These are phyloP conservation scores for Adelphocoris suturalis DNA, from an alignment of 2,888 invertebrate genomes.

Conservation along the genomic window DNA sequence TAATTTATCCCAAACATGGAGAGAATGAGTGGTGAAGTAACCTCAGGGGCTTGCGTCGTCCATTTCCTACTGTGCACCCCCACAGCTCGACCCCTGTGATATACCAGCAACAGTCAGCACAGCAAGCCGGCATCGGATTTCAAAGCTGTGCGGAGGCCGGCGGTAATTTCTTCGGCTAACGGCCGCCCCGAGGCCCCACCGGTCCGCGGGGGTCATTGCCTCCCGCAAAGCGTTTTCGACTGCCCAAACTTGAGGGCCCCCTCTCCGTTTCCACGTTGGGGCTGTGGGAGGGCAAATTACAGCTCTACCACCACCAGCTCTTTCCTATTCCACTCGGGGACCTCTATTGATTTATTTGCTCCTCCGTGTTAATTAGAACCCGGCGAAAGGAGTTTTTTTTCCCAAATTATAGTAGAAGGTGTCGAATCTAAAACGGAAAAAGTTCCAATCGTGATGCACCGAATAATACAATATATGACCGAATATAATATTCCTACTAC, in stretches of 20 bases:
- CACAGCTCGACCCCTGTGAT: too few relatives aligned
- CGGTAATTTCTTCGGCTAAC: not conserved
- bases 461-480: too few relatives aligned
- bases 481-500: too few relatives aligned
- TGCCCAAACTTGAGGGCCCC: not conserved
- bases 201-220: slow-evolving; percentile 1
- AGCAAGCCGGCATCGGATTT: too few relatives aligned
- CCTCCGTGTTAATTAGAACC: not conserved
- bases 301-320: not conserved
- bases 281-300: not conserved
- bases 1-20: too few relatives aligned
- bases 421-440: too few relatives aligned
- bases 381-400: not conserved
- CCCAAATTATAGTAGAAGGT: too few relatives aligned
- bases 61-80: too few relatives aligned
- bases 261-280: not conserved
- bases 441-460: too few relatives aligned
- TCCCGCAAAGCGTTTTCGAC: not conserved
- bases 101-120: too few relatives aligned
- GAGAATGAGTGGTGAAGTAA: too few relatives aligned
- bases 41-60: too few relatives aligned
- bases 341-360: not conserved
- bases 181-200: not conserved
- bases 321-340: not conserved
- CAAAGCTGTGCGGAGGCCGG: not conserved